Base-by-base conservation (phyloP, 2,888 invertebrate genomes). In the Homarus gammarus region DNA sequence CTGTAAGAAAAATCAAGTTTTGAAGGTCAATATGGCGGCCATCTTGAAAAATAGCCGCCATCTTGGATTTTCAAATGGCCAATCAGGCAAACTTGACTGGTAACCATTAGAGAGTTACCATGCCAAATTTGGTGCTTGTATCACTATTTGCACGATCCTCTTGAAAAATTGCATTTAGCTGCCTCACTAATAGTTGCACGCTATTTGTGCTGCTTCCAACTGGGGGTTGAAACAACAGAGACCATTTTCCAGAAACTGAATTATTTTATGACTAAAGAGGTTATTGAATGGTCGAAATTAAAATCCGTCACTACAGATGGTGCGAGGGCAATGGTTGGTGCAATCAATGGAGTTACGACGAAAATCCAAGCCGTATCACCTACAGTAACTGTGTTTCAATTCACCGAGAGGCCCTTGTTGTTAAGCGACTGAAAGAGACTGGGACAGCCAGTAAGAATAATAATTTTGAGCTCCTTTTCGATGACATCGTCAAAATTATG, bases 401-500 rank as follows among this genome's bases (percentile, higher is more conserved):
- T n/a, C n/a, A n/a, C n/a, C n/a, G n/a, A n/a, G n/a, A n/a, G n/a
- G n/a, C n/a, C n/a, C n/a, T n/a, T n/a, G n/a, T n/a, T 33, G 75
- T 56, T 75, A 72, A 72, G 38, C 56, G 22, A 75, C 84, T 84
- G 75, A 75, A 75, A 10, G 75, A 73, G 22, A 31, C 73, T 56
- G 36, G 61, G 51, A 56, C 10, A 18, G 75, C 12, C 31, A 83
- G 8, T 5, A 36, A 75, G 61, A 84, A 75, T 51, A 84, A 56
- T 84, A 1, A 84, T 3, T 56, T 84, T 51, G 61, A 86, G 36
- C 44, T 68, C 27, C 79, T 79, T 31, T 64, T 85, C 51, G 78
- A 86, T 79, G 44, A 68, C 79, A 79, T 78, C n/a, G 83, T 83
- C 40, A 86, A 78, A 78, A 84, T 84, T 51, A 75, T 84, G 6